A percentile compares a stretch with the other conserved stretches of the same genome.
Conservation (phyloP, 2,888 invertebrate genomes). For the Heteropelma amictum region DNA sequence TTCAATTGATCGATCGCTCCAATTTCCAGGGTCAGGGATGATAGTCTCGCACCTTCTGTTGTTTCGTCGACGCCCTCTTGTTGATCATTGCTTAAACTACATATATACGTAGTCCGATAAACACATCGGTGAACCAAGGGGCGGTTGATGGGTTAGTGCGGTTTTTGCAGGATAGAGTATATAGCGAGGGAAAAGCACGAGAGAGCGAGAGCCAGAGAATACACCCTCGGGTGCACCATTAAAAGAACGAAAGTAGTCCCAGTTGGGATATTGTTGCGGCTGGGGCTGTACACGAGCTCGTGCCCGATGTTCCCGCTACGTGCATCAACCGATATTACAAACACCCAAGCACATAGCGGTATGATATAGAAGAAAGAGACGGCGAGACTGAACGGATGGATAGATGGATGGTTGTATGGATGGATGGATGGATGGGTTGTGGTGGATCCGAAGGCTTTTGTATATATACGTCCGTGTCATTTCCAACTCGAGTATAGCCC, state of each 20-base stretch:
- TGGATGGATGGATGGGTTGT: conserved; percentile 69
- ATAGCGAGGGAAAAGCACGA: neutral
- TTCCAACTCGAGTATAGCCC: conserved; percentile 18
- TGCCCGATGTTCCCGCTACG: conserved; percentile 30
- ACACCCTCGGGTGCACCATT: conserved; percentile 70
- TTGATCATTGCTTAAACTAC: conserved; percentile 63
- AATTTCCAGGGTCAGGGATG: conserved; percentile 24
- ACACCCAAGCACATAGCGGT: conserved; percentile 4
- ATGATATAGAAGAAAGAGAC: neutral
- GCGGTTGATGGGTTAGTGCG: conserved; percentile 13
- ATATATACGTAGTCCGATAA: conserved; percentile 23
- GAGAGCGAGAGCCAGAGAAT: conserved; percentile 50
- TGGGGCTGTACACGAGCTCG: conserved; percentile 60
- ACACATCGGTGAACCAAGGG: conserved; percentile 22
- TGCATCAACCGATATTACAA: conserved; percentile 8
- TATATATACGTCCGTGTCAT: conserved; percentile 35
- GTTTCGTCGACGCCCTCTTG: conserved; percentile 58
- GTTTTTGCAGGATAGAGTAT: conserved; percentile 18
- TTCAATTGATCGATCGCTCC: conserved; percentile 67
- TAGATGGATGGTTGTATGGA: conserved; percentile 42
- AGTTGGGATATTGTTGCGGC: conserved; percentile 72
- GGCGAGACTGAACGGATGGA: conserved; percentile 26
- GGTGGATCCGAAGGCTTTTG: conserved; percentile 40
- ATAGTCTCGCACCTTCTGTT: conserved; percentile 40
- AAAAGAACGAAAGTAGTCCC: conserved; percentile 75